phyloP scores from a whole-genome alignment of 1,140 invertebrate species.

The Sinella curviseta region DNA sequence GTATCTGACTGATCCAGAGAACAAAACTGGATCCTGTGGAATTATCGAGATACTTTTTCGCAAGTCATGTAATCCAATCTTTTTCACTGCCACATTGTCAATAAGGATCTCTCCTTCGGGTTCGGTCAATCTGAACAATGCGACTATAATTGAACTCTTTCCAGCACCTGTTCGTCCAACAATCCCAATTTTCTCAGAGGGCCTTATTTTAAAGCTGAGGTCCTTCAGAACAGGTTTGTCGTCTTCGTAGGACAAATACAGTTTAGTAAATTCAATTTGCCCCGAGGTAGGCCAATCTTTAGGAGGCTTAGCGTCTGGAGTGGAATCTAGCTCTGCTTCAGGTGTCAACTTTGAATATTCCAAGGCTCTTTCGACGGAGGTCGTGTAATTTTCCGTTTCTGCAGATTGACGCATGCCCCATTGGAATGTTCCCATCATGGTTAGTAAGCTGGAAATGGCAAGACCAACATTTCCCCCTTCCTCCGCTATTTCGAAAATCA shows the following conservation, averaged over 20 bases:
- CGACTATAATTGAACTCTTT: slow-evolving; percentile 75
- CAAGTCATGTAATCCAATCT: slow-evolving; percentile 69
- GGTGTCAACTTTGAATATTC: slow-evolving; percentile 70
- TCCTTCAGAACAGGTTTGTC: slow-evolving; percentile 60
- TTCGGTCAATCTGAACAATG: slow-evolving; percentile 70
- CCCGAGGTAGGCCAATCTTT: slow-evolving; percentile 70
- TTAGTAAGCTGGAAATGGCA: slow-evolving; percentile 75
- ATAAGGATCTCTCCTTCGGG: slow-evolving; percentile 66
- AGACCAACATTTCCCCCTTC: slow-evolving; percentile 72
- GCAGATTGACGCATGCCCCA: slow-evolving; percentile 76
- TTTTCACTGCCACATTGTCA: slow-evolving; percentile 67
- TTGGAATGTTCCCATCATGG: slow-evolving; percentile 76
- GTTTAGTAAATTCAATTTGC: slow-evolving; percentile 65
- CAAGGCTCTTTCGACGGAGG: slow-evolving; percentile 76
- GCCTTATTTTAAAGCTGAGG: slow-evolving; percentile 60
- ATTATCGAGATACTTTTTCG: slow-evolving; percentile 76
- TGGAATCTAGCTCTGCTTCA: slow-evolving; percentile 65
- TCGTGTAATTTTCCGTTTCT: slow-evolving; percentile 82
- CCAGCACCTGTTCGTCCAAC: slow-evolving; percentile 69
- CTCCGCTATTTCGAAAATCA: slow-evolving; percentile 48
- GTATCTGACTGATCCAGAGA: slow-evolving; percentile 76
- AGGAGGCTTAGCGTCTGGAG: slow-evolving; percentile 62
- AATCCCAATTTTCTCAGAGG: slow-evolving; percentile 68
- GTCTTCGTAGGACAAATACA: slow-evolving; percentile 62
- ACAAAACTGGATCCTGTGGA: slow-evolving; percentile 83